These are phyloP conservation scores for Drusus annulatus DNA, from an alignment of 1,140 invertebrate genomes.

Conservation along the genomic window DNA sequence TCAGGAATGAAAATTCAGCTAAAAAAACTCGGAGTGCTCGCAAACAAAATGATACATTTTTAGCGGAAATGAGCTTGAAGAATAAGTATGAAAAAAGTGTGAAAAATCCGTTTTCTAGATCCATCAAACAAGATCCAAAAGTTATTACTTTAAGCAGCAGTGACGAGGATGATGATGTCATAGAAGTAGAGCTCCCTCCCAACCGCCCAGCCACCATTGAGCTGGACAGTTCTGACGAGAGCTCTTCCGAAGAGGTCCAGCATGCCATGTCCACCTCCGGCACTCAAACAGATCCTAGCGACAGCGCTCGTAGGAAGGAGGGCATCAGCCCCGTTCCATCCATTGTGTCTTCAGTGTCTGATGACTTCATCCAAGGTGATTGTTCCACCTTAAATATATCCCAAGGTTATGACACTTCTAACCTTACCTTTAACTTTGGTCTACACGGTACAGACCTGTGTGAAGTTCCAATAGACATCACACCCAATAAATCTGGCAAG, in stretches of 20 bases:
- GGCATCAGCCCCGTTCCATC: constrained; percentile 67
- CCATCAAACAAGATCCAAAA: background rate
- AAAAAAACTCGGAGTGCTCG: background rate
- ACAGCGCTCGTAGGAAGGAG: background rate
- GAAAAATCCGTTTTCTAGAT: constrained; percentile 9
- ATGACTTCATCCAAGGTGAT: constrained; percentile 70
- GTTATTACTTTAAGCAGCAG: constrained; percentile 46
- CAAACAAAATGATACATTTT: background rate
- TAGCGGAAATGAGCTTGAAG: constrained; percentile 9
- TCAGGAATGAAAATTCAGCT: too few relatives aligned
- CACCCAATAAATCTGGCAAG: constrained; percentile 13
- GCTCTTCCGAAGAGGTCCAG: constrained; percentile 10
- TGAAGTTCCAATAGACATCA: constrained; percentile 19
- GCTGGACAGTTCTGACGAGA: constrained; percentile 69
- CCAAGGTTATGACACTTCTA: constrained; percentile 55
- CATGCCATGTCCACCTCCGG: constrained; percentile 1
- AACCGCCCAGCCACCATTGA: constrained; percentile 67
- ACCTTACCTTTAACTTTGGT: constrained; percentile 66
- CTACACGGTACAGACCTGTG: constrained; percentile 67
- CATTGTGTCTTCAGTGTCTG: constrained; percentile 68
- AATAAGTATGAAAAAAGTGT: constrained; percentile 16
- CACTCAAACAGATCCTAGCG: constrained; percentile 18
- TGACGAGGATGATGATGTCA: constrained; percentile 67
- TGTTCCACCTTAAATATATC: constrained; percentile 70
- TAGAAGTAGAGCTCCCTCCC: constrained; percentile 64